Evolutionary conservation across 2,888 invertebrate genomes (phyloP).

Genomic region (Glyphotaelius pellucidus): DNA sequence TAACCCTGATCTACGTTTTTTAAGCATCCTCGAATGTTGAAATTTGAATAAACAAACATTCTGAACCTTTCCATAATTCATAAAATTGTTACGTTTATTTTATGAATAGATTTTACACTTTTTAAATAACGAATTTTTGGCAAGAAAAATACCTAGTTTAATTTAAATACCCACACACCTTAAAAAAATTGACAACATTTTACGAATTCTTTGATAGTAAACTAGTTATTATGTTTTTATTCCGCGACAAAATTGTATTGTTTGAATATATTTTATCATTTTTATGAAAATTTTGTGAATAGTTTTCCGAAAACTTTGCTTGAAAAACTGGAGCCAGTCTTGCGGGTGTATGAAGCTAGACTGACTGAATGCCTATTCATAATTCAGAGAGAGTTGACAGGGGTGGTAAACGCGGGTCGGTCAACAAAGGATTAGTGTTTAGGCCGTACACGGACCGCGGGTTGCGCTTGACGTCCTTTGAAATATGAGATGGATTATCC

Average conservation of each 20-base stretch:
- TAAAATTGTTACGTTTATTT: background rate
- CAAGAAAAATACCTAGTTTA: too few species aligned
- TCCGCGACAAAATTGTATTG: background rate
- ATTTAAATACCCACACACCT: too few species aligned
- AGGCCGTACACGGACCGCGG: constrained; percentile 40
- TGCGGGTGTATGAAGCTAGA: constrained; percentile 36
- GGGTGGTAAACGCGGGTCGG: constrained; percentile 40
- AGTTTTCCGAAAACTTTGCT: background rate
- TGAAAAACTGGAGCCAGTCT: constrained; percentile 19
- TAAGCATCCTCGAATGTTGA: background rate
- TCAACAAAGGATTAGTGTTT: constrained; percentile 42
- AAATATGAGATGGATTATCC: constrained; percentile 33
- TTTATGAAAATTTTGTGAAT: background rate
- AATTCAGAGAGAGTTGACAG: constrained; percentile 44
- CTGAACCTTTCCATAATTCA: background rate
- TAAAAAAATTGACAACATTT: too few species aligned
- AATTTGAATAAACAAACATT: background rate
- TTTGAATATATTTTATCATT: background rate
- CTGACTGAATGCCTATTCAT: constrained; percentile 44
- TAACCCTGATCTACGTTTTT: background rate
- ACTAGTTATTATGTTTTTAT: background rate
- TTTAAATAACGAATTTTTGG: too few species aligned
- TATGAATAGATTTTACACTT: background rate
- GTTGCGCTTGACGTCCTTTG: constrained; percentile 29
- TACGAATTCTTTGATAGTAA: too few species aligned